Evolutionary conservation across 2,888 invertebrate species (phyloP).

Genomic region (Stegana nigrithorax): DNA sequence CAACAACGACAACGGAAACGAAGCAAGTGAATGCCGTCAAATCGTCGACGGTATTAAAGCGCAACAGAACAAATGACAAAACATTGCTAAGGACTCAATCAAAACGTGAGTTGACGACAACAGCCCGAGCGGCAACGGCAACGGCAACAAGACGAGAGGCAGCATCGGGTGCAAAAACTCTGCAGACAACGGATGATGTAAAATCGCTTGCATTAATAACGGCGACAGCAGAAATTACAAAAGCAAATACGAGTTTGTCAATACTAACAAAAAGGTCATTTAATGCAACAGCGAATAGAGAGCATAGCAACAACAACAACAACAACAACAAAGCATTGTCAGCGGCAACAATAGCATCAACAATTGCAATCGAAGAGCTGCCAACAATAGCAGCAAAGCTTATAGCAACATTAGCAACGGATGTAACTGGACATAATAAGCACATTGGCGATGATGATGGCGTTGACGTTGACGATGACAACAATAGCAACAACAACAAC

Average conservation of each 20-base stretch:
- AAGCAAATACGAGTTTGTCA: slow-evolving; percentile 30
- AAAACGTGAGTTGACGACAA: slow-evolving; percentile 38
- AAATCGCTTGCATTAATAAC: slow-evolving; percentile 48
- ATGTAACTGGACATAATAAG: slow-evolving; percentile 15
- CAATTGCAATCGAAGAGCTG: background rate
- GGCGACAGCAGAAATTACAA: slow-evolving; percentile 42
- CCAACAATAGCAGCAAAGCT: slow-evolving; percentile 15
- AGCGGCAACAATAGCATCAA: slow-evolving; percentile 27
- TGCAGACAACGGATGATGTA: slow-evolving; percentile 31
- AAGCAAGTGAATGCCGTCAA: slow-evolving; percentile 31
- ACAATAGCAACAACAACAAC: slow-evolving; percentile 20
- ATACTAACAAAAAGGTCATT: slow-evolving; percentile 29
- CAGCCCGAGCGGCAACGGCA: slow-evolving; percentile 26
- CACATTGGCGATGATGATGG: slow-evolving; percentile 6
- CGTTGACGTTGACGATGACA: slow-evolving; percentile 3
- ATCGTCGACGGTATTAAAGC: slow-evolving; percentile 51
- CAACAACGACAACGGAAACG: slow-evolving; percentile 7
- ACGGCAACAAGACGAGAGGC: slow-evolving; percentile 29
- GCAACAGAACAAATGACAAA: slow-evolving; percentile 54
- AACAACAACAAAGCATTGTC: slow-evolving; percentile 24
- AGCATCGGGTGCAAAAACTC: slow-evolving; percentile 34
- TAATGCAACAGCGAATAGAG: slow-evolving; percentile 19
- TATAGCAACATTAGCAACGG: slow-evolving; percentile 14
- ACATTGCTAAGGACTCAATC: slow-evolving; percentile 58
- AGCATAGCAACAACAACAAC: background rate